A percentile compares a stretch with the other conserved stretches of the same genome.
phyloP scores from a whole-genome alignment of 2,113 vertebrate genomes.

The Leucoraja erinaceus region DNA sequence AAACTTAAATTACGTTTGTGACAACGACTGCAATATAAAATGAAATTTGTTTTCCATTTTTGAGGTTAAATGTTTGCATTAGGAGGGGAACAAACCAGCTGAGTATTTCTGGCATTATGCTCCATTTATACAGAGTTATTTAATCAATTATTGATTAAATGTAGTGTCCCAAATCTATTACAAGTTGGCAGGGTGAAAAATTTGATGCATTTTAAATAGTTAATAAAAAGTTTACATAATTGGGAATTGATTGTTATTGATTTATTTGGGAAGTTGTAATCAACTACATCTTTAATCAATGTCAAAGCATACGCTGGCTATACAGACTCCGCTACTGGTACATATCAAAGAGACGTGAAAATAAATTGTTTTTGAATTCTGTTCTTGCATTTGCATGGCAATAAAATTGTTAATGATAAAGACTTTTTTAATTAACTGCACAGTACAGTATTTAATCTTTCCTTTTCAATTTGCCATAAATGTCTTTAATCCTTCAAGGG shows the following conservation, averaged over 20 bases:
- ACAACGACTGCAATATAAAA: not conserved
- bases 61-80: not conserved
- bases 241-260: conserved; percentile 22
- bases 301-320: not conserved
- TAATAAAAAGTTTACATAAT: conserved; percentile 19
- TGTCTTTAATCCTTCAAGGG: not conserved
- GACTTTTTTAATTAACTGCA: not conserved
- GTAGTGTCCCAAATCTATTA: not conserved
- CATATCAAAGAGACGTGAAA: not conserved
- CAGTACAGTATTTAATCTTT: not conserved
- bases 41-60: not conserved
- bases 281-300: conserved; percentile 27
- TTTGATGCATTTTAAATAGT: not conserved
- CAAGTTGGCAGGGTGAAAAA: not conserved
- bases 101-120: not conserved
- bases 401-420: not conserved
- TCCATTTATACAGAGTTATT: not conserved
- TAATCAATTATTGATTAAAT: conserved; percentile 29
- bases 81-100: not conserved
- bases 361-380: not conserved
- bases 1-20: not conserved
- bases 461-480: not conserved
- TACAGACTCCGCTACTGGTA: conserved; percentile 5
- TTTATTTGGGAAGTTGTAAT: not conserved
- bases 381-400: conserved; percentile 4